Conservation (phyloP, 2,113 vertebrate species). For the Puntigrus tetrazona region DNA sequence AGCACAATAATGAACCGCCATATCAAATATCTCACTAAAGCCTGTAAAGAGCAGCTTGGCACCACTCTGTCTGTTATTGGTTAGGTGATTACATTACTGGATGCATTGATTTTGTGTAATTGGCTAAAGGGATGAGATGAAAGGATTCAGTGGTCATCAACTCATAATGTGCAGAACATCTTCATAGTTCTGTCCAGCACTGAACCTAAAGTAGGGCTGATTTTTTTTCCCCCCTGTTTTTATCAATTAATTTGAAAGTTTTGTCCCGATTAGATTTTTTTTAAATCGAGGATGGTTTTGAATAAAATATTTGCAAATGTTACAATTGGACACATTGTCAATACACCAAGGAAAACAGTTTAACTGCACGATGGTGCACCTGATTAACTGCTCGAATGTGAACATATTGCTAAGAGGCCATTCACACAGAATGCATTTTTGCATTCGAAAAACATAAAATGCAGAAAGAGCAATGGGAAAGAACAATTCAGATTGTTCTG, state of each 20-base stretch:
- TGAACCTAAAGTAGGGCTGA: not conserved
- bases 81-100: constrained; percentile 19
- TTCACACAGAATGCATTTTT: no score
- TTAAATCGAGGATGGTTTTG: no score
- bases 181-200: not conserved
- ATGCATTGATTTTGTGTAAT: constrained; percentile 37
- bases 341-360: no score
- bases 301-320: no score
- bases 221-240: no score
- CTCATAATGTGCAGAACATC: not conserved
- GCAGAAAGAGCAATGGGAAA: no score
- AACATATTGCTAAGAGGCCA: no score
- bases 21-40: constrained; percentile 15
- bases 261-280: not conserved
- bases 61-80: constrained; percentile 23
- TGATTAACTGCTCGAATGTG: no score
- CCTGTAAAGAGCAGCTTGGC: constrained; percentile 19
- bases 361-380: no score
- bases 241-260: not conserved
- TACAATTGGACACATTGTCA: no score
- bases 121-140: constrained; percentile 1
- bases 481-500: no score
- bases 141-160: not conserved
- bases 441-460: no score
- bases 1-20: not conserved